phyloP scores from a whole-genome alignment of 2,113 vertebrate species.

The Pithys albifrons region DNA sequence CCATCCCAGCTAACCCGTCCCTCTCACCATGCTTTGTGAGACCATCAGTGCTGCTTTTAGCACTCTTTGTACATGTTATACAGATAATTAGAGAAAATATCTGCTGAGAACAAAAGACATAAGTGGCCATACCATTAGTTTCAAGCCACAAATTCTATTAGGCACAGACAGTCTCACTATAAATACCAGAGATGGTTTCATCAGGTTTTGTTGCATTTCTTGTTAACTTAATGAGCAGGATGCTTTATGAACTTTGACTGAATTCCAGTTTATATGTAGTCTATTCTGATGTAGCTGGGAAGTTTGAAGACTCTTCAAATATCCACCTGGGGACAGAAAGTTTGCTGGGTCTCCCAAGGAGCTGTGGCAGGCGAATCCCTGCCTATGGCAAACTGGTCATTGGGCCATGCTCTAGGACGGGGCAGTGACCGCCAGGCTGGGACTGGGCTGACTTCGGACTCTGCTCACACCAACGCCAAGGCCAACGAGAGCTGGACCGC shows the following conservation, averaged over 20 bases:
- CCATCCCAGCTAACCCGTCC: neutral
- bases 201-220: neutral
- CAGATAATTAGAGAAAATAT: conserved; percentile 21
- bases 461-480: neutral
- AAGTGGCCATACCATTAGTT: neutral
- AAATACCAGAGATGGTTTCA: neutral
- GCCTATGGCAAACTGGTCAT: accelerated
- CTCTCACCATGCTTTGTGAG: neutral
- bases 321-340: neutral
- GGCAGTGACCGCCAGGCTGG: neutral
- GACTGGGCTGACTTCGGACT: neutral
- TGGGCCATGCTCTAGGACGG: neutral
- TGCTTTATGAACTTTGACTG: neutral
- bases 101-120: neutral
- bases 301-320: neutral
- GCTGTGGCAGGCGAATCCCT: neutral
- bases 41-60: neutral
- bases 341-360: neutral
- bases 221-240: neutral
- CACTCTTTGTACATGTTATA: neutral
- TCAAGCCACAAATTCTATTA: neutral
- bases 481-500: neutral
- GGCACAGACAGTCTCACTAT: neutral
- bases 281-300: neutral
- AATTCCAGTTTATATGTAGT: neutral